phyloP scores from a whole-genome alignment of 2,888 invertebrate species.

The Andrena fulva region DNA sequence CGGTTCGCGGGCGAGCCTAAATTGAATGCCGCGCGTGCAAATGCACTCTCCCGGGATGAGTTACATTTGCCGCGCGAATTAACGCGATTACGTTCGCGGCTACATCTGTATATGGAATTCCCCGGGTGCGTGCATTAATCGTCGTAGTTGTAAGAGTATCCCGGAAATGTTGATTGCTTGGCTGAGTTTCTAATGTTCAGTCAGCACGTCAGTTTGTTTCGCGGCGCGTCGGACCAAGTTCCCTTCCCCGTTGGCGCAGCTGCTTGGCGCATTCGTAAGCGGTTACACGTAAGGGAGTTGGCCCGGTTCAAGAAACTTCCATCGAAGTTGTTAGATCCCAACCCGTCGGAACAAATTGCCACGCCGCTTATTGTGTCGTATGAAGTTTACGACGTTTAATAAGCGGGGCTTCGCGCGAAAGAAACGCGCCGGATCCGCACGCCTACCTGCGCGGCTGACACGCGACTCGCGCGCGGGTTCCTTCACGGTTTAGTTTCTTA shows the following conservation, averaged over 20 bases:
- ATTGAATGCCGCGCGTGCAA: constrained; percentile 52
- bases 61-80: constrained; percentile 64
- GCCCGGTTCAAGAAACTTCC: constrained; percentile 44
- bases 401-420: neutral
- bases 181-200: constrained; percentile 69
- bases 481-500: too few species aligned
- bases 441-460: neutral
- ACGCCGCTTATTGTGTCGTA: neutral
- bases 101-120: constrained; percentile 64
- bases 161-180: constrained; percentile 73
- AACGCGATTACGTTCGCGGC: constrained; percentile 58
- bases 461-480: neutral
- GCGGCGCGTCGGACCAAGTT: constrained; percentile 57
- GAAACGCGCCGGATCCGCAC: neutral
- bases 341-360: constrained; percentile 20
- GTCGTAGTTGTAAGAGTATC: constrained; percentile 70
- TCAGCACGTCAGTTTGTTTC: constrained; percentile 68
- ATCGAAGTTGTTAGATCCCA: constrained; percentile 46
- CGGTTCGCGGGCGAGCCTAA: constrained; percentile 23
- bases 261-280: constrained; percentile 48
- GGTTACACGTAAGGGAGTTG: constrained; percentile 13
- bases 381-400: constrained; percentile 17
- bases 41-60: constrained; percentile 59
- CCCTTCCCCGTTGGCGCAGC: constrained; percentile 31
- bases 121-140: constrained; percentile 64